phyloP scores from a whole-genome alignment of 2,113 vertebrate genomes.

The Caranx melampygus region DNA sequence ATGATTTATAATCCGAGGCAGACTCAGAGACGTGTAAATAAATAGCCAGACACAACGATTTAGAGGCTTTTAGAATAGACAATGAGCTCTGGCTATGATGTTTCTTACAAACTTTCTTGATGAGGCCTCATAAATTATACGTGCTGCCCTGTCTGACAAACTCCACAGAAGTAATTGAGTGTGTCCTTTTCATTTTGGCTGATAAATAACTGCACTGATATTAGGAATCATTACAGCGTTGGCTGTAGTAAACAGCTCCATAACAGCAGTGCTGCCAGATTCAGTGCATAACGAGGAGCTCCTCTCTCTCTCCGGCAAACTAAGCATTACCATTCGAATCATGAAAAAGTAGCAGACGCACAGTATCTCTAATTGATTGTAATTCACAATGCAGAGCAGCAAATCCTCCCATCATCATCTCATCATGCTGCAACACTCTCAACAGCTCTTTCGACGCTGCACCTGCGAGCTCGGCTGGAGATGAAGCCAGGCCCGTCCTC shows the following conservation, averaged over 20 bases:
- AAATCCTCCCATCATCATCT: conserved; percentile 13
- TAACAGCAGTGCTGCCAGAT: neutral
- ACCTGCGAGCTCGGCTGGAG: conserved; percentile 34
- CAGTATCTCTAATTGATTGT: conserved; percentile 35
- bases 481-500: conserved; percentile 33
- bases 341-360: neutral
- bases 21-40: conserved; percentile 45
- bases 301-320: neutral
- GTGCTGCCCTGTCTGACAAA: conserved; percentile 14
- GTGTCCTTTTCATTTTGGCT: conserved; percentile 31
- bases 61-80: conserved; percentile 10
- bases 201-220: conserved; percentile 31
- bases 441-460: conserved; percentile 52
- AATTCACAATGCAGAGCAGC: conserved; percentile 36
- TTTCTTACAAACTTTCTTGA: conserved; percentile 18
- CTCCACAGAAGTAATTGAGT: conserved; percentile 13
- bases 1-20: conserved; percentile 46
- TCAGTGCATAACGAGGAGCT: neutral
- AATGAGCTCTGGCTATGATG: conserved; percentile 10
- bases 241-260: conserved; percentile 6
- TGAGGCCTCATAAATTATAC: conserved; percentile 22
- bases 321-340: neutral
- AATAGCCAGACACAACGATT: conserved; percentile 3
- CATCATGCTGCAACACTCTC: conserved; percentile 40
- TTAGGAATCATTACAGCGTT: neutral